Evolutionary conservation across 2,797 vertebrate species (phyloP), one percentile per base, ranked within the genome.

Genomic region (Cynodonichthys magdalenae): DNA sequence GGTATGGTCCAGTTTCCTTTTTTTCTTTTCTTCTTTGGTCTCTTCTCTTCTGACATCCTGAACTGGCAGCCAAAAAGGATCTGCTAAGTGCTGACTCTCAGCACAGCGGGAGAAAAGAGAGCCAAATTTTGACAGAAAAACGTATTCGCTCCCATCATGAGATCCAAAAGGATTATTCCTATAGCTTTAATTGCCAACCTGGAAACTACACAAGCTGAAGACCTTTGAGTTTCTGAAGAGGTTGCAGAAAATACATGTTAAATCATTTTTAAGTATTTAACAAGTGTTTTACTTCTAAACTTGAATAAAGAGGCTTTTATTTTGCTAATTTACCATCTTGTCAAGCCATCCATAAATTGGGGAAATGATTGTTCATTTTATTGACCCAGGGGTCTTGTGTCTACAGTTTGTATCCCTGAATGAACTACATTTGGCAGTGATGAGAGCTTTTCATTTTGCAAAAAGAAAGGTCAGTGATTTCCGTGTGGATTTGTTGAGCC

Each of bases 111-210:
- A 59, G 60, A 53, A 57, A 52, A 28, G 65, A 18, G 19, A 19
- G 83, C 85, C 85, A 90, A 74, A 70, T 66, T 80, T 58, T 60
- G 71, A 74, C 66, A 74, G 68, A 58, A 82, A 78, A 86, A 75
- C 29, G 34, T 58, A 61, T 77, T 48, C 28, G 0, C 54, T 78
- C 63, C 60, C 69, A 78, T 82, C 81, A 90, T 90, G 79, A 81
- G 86, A 87, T 90, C 88, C 83, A 73, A 61, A 41, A 79, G 83
- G 81, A 85, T 31, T 46, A 19, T 84, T 77, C 76, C 59, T 79
- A 53, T 78, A 64, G 51, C 24, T 52, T 75, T 77, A 82, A 84
- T 81, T 82, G 70, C 74, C 74, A 81, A 76, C 48, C 85, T 44
- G 69, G 79, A 80, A 69, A 77, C 75, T 50, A 64, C 50, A 77